phyloP scores from a whole-genome alignment of 1,140 invertebrate genomes.

The Polypedilum vanderplanki region DNA sequence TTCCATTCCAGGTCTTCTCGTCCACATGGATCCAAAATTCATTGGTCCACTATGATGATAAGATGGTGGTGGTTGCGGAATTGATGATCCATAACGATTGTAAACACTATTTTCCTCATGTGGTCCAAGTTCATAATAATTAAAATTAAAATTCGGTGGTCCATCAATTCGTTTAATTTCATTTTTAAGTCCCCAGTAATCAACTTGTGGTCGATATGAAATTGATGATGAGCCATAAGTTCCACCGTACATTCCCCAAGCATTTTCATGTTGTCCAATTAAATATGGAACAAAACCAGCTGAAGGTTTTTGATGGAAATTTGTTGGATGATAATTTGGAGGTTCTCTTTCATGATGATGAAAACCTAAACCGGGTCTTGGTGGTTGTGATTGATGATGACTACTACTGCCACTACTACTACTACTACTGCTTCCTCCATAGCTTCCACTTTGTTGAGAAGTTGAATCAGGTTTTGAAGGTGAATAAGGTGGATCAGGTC shows the following conservation, averaged over 20 bases:
- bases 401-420: background rate
- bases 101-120: constrained; percentile 30
- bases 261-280: constrained; percentile 35
- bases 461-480: constrained; percentile 33
- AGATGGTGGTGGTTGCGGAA: constrained; percentile 32
- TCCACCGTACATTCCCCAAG: constrained; percentile 43
- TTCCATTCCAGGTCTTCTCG: constrained; percentile 40
- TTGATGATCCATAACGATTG: constrained; percentile 37
- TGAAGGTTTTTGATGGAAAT: constrained; percentile 36
- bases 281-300: constrained; percentile 41
- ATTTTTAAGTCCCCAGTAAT: constrained; percentile 39
- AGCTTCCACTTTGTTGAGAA: constrained; percentile 27
- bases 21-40: constrained; percentile 40
- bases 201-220: constrained; percentile 34
- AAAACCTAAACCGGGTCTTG: background rate
- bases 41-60: constrained; percentile 34
- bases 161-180: constrained; percentile 38
- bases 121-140: constrained; percentile 40
- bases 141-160: constrained; percentile 41
- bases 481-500: constrained; percentile 38
- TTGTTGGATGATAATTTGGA: constrained; percentile 35
- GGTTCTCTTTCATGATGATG: background rate
- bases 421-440: background rate
- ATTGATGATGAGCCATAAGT: constrained; percentile 41
- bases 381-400: constrained; percentile 7